phyloP scores from a whole-genome alignment of 2,888 invertebrate genomes.

The Orthonychiurus folsomi region DNA sequence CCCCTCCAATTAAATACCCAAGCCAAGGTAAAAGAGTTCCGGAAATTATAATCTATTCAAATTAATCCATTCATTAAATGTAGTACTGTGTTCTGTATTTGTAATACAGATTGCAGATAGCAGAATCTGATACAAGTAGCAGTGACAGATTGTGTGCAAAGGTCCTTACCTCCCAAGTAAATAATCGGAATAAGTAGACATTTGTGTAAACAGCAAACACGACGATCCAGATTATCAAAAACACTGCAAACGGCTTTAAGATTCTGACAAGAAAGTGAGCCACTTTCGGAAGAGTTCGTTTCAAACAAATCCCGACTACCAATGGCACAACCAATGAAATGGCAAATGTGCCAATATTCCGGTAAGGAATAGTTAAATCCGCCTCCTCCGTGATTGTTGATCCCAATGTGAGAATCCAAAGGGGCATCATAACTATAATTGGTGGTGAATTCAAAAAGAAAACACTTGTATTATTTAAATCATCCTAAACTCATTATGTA shows the following conservation, averaged over 20 bases:
- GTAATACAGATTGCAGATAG: no score
- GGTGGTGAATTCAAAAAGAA: no score
- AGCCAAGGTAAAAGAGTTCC: conserved; percentile 74
- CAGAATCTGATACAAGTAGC: no score
- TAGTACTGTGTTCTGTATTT: neutral
- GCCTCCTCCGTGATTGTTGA: conserved; percentile 61
- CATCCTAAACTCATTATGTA: neutral
- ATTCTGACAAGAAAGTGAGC: conserved; percentile 64
- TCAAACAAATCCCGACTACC: conserved; percentile 57
- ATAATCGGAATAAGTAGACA: conserved; percentile 74
- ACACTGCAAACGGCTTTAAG: conserved; percentile 71
- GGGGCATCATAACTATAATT: conserved; percentile 69
- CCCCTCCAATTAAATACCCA: conserved; percentile 64
- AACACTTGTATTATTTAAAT: conserved; percentile 5
- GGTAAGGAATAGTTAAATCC: conserved; percentile 66
- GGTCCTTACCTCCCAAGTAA: conserved; percentile 85
- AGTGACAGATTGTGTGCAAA: no score
- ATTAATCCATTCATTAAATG: neutral
- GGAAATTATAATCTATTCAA: conserved; percentile 63
- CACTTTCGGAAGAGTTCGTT: conserved; percentile 58
- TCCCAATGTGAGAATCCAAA: conserved; percentile 84
- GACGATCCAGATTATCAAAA: conserved; percentile 71
- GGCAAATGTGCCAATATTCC: conserved; percentile 63
- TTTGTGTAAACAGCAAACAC: conserved; percentile 80
- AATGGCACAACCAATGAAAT: conserved; percentile 68